These are phyloP conservation scores for Heliocidaris erythrogramma DNA, from an alignment of 35 echinoderm and acorn worm genomes.

Conservation along the genomic window DNA sequence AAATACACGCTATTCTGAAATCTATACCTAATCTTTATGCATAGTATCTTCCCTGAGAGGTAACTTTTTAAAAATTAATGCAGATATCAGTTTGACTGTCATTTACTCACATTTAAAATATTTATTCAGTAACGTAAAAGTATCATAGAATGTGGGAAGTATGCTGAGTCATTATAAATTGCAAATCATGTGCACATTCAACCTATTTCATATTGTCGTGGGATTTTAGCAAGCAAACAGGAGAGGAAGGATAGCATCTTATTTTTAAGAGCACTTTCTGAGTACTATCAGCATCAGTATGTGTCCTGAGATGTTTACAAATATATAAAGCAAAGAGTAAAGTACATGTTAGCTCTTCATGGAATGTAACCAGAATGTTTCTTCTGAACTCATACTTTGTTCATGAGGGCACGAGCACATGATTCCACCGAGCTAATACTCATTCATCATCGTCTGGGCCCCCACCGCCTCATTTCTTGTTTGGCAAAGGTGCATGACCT, in stretches of 20 bases:
- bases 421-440: not conserved
- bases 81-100: not conserved
- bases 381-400: not conserved
- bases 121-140: not conserved
- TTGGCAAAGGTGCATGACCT: conserved; percentile 15
- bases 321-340: not conserved
- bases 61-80: not conserved
- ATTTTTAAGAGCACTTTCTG: not conserved
- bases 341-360: not conserved
- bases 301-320: not conserved
- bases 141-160: not conserved
- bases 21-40: conserved; percentile 11
- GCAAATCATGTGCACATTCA: not conserved
- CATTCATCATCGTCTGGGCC: not conserved
- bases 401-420: not conserved
- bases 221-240: not conserved
- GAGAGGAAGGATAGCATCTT: not conserved
- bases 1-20: not conserved
- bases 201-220: not conserved
- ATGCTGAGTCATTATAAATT: not conserved
- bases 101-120: not conserved
- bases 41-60: not conserved
- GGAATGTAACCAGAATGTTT: not conserved
- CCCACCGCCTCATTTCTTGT: not conserved
- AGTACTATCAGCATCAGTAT: not conserved